Base-by-base conservation (phyloP, 2,113 vertebrate species). In the Thamnaconus septentrionalis region DNA sequence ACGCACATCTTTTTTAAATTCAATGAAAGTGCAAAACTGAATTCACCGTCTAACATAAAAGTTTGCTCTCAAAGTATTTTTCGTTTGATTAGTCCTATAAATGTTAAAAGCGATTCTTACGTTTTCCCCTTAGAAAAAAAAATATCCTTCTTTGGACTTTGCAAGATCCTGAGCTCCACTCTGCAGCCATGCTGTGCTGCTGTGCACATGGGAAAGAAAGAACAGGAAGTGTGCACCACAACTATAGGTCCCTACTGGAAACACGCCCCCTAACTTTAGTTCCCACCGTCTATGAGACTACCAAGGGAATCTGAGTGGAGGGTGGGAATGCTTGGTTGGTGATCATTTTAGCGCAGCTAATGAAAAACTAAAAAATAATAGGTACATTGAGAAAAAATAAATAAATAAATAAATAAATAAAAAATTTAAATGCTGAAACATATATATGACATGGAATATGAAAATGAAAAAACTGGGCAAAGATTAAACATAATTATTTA, bases 281-380 rank as follows among this genome's bases (percentile, higher is more conserved):
- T 89, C 88, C 88, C 75, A 68, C 79, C 73, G 8, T 54, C 7
- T 11, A 64, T 31, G 18, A 31, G 18, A 31, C 18, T 31, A 31
- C 18, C 18, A 31, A 31, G 18, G 18, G 2, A 31, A 31, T 31
- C 18, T 31, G 18, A 31, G 18, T 31, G 18, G 18, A 31, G 18
- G 18, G 18, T 31, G 18, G 18, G 18, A 31, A n/a, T n/a, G 18
- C 18, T 31, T 31, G 18, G 18, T 31, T 31, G 18, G 18, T 31
- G 2, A 31, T 31, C 18, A 31, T 31, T 31, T 31, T 31, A 31
- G 18, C 18, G 18, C 18, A 31, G 18, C 18, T n/a, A 59, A 58
- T 7, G 39, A 53, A 45, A 45, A 45, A 45, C 3, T 5, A 1
- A 31, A 31, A 45, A 45, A 45, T 45, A 3, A 45, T 45, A 45